A percentile compares a stretch with the other conserved stretches of the same genome.
These are phyloP conservation scores for Gryllus longicercus DNA, from an alignment of 2,888 invertebrate genomes.

Conservation along the genomic window DNA sequence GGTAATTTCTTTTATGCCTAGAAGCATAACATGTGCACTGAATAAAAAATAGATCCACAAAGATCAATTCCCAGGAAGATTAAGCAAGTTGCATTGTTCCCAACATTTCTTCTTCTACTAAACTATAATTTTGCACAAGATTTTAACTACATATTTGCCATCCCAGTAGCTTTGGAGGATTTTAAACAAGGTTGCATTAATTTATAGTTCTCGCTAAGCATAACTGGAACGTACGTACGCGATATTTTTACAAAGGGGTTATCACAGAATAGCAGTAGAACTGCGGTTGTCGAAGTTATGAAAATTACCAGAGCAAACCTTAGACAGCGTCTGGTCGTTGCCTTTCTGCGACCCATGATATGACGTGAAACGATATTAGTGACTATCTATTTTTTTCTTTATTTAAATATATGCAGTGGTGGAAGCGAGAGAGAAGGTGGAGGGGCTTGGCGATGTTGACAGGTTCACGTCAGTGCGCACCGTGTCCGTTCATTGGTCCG, in stretches of 20 bases:
- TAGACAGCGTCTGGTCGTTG: constrained; percentile 21
- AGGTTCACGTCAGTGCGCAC: constrained; percentile 19
- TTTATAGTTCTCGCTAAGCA: neutral
- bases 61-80: constrained; percentile 17
- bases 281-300: constrained; percentile 8
- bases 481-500: neutral
- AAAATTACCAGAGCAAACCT: constrained; percentile 35
- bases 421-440: constrained; percentile 34
- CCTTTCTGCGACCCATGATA: constrained; percentile 22
- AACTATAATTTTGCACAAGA: neutral
- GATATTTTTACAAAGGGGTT: constrained; percentile 24
- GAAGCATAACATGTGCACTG: neutral
- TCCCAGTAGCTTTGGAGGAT: neutral
- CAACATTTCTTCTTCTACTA: constrained; percentile 17
- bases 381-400: constrained; percentile 19
- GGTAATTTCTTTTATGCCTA: constrained; percentile 32
- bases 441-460: constrained; percentile 26
- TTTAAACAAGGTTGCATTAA: neutral
- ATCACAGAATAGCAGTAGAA: constrained; percentile 35
- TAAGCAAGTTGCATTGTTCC: constrained; percentile 17
- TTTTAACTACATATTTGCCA: neutral
- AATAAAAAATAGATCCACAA: constrained; percentile 9
- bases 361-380: constrained; percentile 27
- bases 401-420: constrained; percentile 29
- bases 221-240: neutral